Conservation (phyloP, 2,113 vertebrate species). For the Opisthocomus hoazin region DNA sequence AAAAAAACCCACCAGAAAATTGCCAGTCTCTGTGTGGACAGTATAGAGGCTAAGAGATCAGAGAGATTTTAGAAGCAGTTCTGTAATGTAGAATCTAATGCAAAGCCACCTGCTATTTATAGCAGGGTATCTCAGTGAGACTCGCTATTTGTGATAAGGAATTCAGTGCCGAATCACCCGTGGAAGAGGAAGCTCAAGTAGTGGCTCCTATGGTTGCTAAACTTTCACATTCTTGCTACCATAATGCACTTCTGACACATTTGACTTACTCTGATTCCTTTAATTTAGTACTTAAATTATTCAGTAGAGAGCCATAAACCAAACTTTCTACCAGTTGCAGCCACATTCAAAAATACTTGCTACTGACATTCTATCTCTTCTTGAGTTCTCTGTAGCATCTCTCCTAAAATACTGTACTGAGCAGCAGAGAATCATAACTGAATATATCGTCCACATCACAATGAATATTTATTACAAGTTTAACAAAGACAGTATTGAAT, state of each 20-base stretch:
- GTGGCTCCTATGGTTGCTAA: neutral
- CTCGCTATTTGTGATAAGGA: neutral
- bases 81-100: neutral
- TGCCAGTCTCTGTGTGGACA: neutral
- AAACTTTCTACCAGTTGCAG: neutral
- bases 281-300: neutral
- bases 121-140: neutral
- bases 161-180: neutral
- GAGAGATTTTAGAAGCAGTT: neutral
- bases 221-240: neutral
- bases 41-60: neutral
- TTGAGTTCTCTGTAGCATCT: neutral
- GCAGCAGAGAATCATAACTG: neutral
- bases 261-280: neutral
- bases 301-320: neutral
- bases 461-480: neutral
- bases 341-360: neutral
- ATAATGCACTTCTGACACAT: neutral
- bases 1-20: neutral
- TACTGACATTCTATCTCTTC: neutral
- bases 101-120: neutral
- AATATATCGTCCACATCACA: neutral
- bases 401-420: neutral
- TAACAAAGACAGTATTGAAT: neutral
- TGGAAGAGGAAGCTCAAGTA: neutral